Percentiles rank a stretch among this genome's conserved stretches.
phyloP scores from a whole-genome alignment of 1,140 invertebrate species.

The Drosophila ohnishii region DNA sequence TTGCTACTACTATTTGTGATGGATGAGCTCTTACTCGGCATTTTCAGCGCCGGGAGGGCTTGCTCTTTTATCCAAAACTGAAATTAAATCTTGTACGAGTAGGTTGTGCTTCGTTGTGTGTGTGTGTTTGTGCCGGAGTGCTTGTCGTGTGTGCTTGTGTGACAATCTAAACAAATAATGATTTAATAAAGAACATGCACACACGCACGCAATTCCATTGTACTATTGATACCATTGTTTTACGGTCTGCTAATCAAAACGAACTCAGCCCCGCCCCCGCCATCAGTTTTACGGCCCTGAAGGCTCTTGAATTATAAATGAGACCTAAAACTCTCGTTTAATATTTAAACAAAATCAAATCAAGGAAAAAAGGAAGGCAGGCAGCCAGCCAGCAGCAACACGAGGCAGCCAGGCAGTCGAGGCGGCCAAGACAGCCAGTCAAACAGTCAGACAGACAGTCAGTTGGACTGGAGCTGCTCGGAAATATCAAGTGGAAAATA shows the following conservation, averaged over 20 bases:
- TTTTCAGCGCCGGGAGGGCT: conserved; percentile 26
- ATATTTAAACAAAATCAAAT: conserved; percentile 82
- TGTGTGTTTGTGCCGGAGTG: not conserved
- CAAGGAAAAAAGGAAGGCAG: conserved; percentile 59
- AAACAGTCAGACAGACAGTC: conserved; percentile 49
- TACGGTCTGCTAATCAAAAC: conserved; percentile 77
- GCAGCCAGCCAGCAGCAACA: not conserved
- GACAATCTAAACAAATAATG: conserved; percentile 74
- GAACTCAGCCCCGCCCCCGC: conserved; percentile 43
- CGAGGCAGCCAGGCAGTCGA: conserved; percentile 19
- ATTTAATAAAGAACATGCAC: conserved; percentile 66
- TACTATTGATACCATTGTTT: conserved; percentile 74
- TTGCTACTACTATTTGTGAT: conserved; percentile 24
- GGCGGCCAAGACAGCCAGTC: conserved; percentile 54
- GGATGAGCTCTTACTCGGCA: conserved; percentile 46
- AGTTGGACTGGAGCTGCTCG: conserved; percentile 48
- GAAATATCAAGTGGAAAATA: conserved; percentile 53
- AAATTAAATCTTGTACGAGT: conserved; percentile 35
- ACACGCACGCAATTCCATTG: conserved; percentile 61
- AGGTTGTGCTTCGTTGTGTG: not conserved
- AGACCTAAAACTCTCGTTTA: conserved; percentile 79
- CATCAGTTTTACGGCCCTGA: conserved; percentile 9
- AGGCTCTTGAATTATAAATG: conserved; percentile 71
- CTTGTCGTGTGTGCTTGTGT: conserved; percentile 28
- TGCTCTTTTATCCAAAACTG: conserved; percentile 67